phyloP scores from a whole-genome alignment of 2,888 invertebrate genomes.

The Micropterix aruncella region DNA sequence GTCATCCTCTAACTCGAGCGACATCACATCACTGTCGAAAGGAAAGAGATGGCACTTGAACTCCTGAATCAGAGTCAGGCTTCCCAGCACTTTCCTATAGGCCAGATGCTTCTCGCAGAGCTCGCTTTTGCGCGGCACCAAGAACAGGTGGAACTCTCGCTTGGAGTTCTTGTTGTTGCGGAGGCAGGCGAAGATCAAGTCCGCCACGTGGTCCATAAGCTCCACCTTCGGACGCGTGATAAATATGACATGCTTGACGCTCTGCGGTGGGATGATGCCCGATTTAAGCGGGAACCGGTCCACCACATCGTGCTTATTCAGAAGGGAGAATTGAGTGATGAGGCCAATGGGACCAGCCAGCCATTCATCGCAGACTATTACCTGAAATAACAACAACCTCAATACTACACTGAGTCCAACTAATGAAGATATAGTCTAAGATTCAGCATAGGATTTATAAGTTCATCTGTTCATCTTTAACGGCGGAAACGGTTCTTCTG shows the following conservation, averaged over 20 bases:
- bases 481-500: no score
- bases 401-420: no score
- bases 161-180: slow-evolving; percentile 18
- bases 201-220: slow-evolving; percentile 74
- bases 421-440: no score
- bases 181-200: slow-evolving; percentile 38
- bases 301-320: slow-evolving; percentile 70
- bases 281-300: slow-evolving; percentile 68
- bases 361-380: slow-evolving; percentile 80
- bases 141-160: slow-evolving; percentile 77
- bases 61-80: slow-evolving; percentile 65
- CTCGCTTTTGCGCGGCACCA: slow-evolving; percentile 77
- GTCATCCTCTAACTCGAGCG: slow-evolving; percentile 75
- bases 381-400: slow-evolving; percentile 27
- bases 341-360: slow-evolving; percentile 76
- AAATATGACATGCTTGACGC: slow-evolving; percentile 77
- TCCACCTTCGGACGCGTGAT: slow-evolving; percentile 69
- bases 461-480: no score
- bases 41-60: slow-evolving; percentile 82
- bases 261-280: slow-evolving; percentile 51
- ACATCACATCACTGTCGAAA: slow-evolving; percentile 82
- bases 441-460: no score
- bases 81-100: slow-evolving; percentile 67
- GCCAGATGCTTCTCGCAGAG: slow-evolving; percentile 77
- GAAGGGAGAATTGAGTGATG: slow-evolving; percentile 64